Conservation (phyloP, 2,113 vertebrate genomes). For the Sciurus niger region DNA sequence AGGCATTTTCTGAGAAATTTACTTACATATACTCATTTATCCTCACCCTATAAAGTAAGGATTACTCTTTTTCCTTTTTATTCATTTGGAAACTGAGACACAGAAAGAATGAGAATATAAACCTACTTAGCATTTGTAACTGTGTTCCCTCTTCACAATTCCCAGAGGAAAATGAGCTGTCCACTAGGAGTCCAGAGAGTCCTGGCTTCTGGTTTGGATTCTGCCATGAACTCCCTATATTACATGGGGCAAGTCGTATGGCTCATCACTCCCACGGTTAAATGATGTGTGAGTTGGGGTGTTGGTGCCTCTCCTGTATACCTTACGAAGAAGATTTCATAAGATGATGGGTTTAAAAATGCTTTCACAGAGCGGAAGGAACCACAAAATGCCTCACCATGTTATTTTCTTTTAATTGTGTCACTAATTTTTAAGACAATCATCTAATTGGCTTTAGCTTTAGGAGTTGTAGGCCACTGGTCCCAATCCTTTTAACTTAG, state of each 20-base stretch:
- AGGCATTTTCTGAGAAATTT: not conserved
- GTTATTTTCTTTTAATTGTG: not conserved
- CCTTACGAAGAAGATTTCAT: not conserved
- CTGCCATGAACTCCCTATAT: not conserved
- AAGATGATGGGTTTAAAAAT: constrained; percentile 17
- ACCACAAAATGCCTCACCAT: not conserved
- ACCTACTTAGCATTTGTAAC: not conserved
- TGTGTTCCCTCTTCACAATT: not conserved
- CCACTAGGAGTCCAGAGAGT: not conserved
- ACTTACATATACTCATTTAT: not conserved
- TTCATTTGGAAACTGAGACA: not conserved
- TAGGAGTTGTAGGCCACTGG: not conserved
- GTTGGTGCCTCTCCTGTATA: not conserved
- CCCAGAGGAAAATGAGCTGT: not conserved
- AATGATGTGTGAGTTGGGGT: not conserved
- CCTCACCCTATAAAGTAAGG: not conserved
- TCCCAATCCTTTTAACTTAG: not conserved
- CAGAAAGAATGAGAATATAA: not conserved
- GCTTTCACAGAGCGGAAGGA: not conserved
- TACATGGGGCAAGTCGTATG: not conserved
- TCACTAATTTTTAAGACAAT: not conserved
- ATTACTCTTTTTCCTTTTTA: not conserved
- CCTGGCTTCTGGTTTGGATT: not conserved
- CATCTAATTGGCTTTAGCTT: not conserved
- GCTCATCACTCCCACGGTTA: not conserved